A percentile compares a stretch with the other conserved stretches of the same genome.
These are phyloP conservation scores for Drosophila nasuta DNA, from an alignment of 1,140 invertebrate species.

Conservation along the genomic window DNA sequence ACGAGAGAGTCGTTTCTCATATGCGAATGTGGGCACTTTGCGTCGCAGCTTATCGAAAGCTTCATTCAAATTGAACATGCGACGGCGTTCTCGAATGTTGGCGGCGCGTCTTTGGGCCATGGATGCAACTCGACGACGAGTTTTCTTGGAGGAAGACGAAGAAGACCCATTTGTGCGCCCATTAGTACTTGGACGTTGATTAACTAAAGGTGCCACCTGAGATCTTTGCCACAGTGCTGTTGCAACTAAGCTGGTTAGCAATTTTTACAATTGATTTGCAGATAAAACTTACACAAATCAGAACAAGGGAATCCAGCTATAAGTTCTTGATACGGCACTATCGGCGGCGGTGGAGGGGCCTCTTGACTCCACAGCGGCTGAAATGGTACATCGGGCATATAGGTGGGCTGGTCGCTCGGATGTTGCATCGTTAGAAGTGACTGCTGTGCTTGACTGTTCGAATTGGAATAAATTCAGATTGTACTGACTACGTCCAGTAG, in stretches of 20 bases:
- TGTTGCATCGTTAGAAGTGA: conserved; percentile 71
- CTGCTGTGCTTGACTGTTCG: conserved; percentile 74
- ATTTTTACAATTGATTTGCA: neutral
- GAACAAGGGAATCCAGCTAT: conserved; percentile 86
- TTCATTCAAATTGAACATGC: conserved; percentile 99
- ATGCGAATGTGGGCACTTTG: conserved; percentile 99
- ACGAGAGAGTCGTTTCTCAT: conserved; percentile 98
- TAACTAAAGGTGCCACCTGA: conserved; percentile 74
- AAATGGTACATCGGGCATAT: conserved; percentile 84
- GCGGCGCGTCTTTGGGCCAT: conserved; percentile 95
- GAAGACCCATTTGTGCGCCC: conserved; percentile 62
- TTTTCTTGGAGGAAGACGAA: conserved; percentile 88
- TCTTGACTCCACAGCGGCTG: conserved; percentile 79
- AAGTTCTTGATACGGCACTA: conserved; percentile 86
- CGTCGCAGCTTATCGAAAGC: conserved; percentile 97
- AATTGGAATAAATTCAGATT: conserved; percentile 70
- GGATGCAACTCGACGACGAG: conserved; percentile 94
- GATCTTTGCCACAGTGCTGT: conserved; percentile 85
- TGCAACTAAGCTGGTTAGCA: conserved; percentile 14
- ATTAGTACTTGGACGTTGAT: conserved; percentile 59
- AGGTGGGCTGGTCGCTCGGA: conserved; percentile 72
- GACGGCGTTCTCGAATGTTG: conserved; percentile 96
- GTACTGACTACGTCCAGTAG: conserved; percentile 37
- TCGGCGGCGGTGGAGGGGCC: conserved; percentile 77
- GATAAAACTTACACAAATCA: conserved; percentile 85